Evolutionary conservation across 2,888 invertebrate genomes (phyloP).

Genomic region (Allolobophora icterica): DNA sequence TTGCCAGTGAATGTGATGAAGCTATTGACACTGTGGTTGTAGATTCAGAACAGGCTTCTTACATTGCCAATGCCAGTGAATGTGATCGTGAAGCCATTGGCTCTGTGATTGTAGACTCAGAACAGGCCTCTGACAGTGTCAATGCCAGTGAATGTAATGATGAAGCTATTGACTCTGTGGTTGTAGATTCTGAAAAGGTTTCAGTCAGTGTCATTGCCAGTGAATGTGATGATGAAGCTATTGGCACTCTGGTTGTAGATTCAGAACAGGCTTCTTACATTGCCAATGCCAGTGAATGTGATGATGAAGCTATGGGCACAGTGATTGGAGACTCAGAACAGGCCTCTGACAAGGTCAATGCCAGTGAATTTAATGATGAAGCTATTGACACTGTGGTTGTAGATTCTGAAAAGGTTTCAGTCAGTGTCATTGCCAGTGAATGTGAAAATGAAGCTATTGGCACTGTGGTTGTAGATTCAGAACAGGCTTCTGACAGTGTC

Average conservation of each 20-base stretch:
- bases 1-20: no score
- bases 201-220: background rate
- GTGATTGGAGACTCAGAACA: no score
- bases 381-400: no score
- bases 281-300: no score
- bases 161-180: background rate
- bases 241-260: background rate
- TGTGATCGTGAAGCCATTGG: no score
- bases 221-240: background rate
- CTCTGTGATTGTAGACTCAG: background rate
- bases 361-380: no score
- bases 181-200: background rate
- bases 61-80: no score
- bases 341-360: no score
- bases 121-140: background rate
- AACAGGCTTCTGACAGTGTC: background rate
- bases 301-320: no score
- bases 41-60: no score
- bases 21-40: no score
- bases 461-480: background rate
- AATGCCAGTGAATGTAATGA: background rate
- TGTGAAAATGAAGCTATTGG: background rate
- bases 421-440: no score
- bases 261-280: background rate
- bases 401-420: background rate